Conservation (phyloP, 2,113 vertebrate genomes). For the Myanophis thanlyinensis region DNA sequence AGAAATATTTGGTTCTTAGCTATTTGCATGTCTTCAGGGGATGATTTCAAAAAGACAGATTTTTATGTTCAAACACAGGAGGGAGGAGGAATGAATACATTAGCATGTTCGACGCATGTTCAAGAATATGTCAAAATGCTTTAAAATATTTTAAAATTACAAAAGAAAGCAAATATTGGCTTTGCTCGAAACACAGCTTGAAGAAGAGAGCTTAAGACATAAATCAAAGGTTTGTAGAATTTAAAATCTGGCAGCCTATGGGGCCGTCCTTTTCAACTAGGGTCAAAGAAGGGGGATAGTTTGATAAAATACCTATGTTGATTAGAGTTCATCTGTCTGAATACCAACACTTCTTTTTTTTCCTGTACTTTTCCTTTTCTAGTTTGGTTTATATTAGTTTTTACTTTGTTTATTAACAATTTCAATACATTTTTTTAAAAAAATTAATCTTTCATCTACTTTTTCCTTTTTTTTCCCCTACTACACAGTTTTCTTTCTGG, state of each 20-base stretch:
- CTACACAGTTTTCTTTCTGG: too few relatives aligned
- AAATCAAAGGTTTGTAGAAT: neutral
- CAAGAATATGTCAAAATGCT: neutral
- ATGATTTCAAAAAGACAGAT: conserved; percentile 1
- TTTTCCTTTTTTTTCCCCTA: too few relatives aligned
- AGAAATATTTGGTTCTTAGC: neutral
- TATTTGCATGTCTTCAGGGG: conserved; percentile 1
- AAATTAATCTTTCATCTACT: too few relatives aligned
- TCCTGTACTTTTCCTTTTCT: too few relatives aligned
- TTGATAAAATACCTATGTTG: neutral
- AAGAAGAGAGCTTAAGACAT: neutral
- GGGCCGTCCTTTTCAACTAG: neutral
- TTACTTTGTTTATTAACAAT: too few relatives aligned
- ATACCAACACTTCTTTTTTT: neutral
- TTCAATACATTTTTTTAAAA: too few relatives aligned
- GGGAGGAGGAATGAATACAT: neutral
- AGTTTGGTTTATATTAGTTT: too few relatives aligned
- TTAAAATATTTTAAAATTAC: neutral
- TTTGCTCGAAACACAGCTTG: conserved; percentile 9
- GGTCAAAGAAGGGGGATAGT: neutral
- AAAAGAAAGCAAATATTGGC: neutral
- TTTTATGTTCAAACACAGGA: neutral
- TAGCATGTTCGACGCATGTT: neutral
- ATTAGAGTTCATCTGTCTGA: neutral
- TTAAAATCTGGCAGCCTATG: neutral